These are phyloP conservation scores for Hipposideros armiger DNA, from an alignment of 2,113 vertebrate genomes.

Conservation along the genomic window DNA sequence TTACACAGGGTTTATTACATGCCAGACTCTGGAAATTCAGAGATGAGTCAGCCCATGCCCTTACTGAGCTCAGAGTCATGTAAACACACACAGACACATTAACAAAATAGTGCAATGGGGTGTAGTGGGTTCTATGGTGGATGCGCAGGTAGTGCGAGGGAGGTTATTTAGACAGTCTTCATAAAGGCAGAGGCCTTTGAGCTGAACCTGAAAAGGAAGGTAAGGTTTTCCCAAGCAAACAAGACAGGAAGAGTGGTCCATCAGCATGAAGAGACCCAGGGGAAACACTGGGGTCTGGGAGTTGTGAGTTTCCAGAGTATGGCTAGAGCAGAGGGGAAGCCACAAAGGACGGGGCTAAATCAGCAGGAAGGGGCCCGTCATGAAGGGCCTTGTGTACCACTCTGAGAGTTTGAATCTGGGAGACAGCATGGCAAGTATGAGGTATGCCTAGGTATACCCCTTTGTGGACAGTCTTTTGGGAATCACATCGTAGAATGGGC, in stretches of 20 bases:
- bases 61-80: neutral
- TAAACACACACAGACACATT: neutral
- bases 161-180: neutral
- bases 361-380: neutral
- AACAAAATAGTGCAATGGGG: neutral
- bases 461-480: neutral
- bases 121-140: neutral
- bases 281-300: neutral
- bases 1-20: neutral
- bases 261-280: neutral
- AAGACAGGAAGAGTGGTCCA: neutral
- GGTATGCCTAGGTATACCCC: no score
- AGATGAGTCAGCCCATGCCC: neutral
- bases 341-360: neutral
- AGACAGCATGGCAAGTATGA: neutral
- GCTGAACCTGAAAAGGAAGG: neutral
- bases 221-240: neutral
- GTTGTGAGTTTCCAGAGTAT: neutral
- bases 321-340: fast-evolving
- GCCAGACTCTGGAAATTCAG: neutral
- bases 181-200: neutral
- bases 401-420: neutral
- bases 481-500: neutral
- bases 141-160: neutral
- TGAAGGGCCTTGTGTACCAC: neutral